phyloP scores from a whole-genome alignment of 2,113 vertebrate species.

The Thalassarche chlororhynchos region DNA sequence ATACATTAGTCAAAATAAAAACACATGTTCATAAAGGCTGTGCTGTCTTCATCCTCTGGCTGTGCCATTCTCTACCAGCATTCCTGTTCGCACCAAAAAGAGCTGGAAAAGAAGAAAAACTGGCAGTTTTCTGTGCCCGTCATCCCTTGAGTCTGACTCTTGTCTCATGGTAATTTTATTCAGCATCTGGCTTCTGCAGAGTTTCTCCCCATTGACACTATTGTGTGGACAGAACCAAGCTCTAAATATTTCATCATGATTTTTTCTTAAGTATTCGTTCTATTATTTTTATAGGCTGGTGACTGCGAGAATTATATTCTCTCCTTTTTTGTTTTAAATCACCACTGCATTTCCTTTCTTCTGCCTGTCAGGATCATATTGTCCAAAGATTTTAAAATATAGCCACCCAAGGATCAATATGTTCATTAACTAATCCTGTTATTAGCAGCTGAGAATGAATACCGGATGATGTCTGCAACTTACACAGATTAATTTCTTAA shows the following conservation, averaged over 20 bases:
- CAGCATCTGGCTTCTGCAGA: not conserved
- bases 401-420: not conserved
- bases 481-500: not conserved
- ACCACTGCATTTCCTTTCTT: not conserved
- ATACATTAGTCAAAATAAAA: slow-evolving; percentile 48
- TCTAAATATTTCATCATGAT: slow-evolving; percentile 33
- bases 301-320: not conserved
- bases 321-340: not conserved
- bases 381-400: not conserved
- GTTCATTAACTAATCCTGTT: not conserved
- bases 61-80: not conserved
- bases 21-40: slow-evolving; percentile 16
- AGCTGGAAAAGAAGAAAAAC: not conserved
- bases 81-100: not conserved
- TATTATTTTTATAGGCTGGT: slow-evolving; percentile 25
- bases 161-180: not conserved
- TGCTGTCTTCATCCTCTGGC: not conserved
- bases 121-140: not conserved
- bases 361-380: not conserved
- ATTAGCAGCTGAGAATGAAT: not conserved
- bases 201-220: not conserved
- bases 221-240: slow-evolving; percentile 18
- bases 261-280: not conserved
- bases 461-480: not conserved
- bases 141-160: not conserved